Evolutionary conservation across 2,888 invertebrate species (phyloP).

Genomic region (Minunthozetes semirufus): DNA sequence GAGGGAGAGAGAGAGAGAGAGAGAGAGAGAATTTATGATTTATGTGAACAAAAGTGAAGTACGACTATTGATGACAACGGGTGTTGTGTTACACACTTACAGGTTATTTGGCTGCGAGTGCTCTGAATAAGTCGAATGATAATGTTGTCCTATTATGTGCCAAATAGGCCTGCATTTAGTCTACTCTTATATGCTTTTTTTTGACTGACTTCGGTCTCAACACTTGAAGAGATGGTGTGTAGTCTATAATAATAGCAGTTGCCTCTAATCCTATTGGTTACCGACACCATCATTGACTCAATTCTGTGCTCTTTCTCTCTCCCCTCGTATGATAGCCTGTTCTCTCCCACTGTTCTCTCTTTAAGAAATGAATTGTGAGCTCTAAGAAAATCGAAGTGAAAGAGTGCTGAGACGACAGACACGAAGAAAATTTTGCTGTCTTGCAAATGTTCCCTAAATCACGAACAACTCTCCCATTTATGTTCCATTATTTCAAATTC

Average conservation of each 20-base stretch:
- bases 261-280: conserved; percentile 21
- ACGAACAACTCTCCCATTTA: conserved; percentile 35
- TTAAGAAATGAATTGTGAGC: not conserved
- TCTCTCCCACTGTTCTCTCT: not conserved
- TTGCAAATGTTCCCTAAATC: conserved; percentile 35
- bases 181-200: not conserved
- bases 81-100: conserved; percentile 14
- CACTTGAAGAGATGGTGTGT: not conserved
- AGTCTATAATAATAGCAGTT: conserved; percentile 14
- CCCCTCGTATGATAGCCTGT: not conserved
- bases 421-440: not conserved
- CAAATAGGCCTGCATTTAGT: not conserved
- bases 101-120: conserved; percentile 16
- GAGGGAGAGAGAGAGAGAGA: not conserved
- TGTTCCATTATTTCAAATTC: conserved; percentile 34
- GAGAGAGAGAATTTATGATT: not conserved
- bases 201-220: not conserved
- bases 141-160: conserved; percentile 23
- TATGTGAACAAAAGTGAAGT: not conserved
- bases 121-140: conserved; percentile 13
- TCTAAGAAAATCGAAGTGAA: conserved; percentile 11
- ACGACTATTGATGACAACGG: conserved; percentile 11
- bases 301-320: not conserved
- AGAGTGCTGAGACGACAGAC: conserved; percentile 12
- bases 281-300: conserved; percentile 4